phyloP scores from a whole-genome alignment of 2,888 invertebrate genomes.

The Thera obeliscata region DNA sequence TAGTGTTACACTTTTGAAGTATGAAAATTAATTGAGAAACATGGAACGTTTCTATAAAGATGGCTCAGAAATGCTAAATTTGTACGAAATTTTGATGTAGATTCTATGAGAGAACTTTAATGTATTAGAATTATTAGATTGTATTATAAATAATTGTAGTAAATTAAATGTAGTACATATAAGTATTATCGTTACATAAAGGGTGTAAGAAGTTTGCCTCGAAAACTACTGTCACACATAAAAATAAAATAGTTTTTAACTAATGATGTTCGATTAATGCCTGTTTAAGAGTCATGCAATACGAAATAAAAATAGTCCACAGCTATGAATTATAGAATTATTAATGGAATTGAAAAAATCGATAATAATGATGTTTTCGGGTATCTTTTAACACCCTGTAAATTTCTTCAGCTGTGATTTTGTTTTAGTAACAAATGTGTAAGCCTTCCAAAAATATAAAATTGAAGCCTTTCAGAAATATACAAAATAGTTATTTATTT shows the following conservation, averaged over 20 bases:
- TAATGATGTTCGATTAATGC: too few relatives aligned
- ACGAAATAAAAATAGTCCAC: too few relatives aligned
- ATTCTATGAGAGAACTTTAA: slow-evolving; percentile 41
- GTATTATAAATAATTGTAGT: slow-evolving; percentile 30
- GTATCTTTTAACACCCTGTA: not conserved
- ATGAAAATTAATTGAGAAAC: not conserved
- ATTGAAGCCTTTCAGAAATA: slow-evolving; percentile 1
- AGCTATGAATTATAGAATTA: not conserved
- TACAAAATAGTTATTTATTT: slow-evolving; percentile 36
- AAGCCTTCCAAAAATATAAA: slow-evolving; percentile 34
- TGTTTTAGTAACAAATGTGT: slow-evolving; percentile 42
- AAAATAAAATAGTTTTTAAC: too few relatives aligned
- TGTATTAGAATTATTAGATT: slow-evolving; percentile 40
- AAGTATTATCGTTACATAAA: slow-evolving; percentile 18
- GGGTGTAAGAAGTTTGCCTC: not conserved
- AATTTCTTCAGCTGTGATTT: slow-evolving; percentile 46
- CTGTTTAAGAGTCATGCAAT: too few relatives aligned
- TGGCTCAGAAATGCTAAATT: slow-evolving; percentile 25
- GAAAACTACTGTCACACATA: not conserved
- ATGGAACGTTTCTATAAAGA: slow-evolving; percentile 6
- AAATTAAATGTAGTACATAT: slow-evolving; percentile 3
- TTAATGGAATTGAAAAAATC: not conserved
- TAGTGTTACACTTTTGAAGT: not conserved
- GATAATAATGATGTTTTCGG: not conserved
- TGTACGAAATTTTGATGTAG: slow-evolving; percentile 42